Conservation (phyloP, 2,888 invertebrate species). For the Drosophila mayaguana region DNA sequence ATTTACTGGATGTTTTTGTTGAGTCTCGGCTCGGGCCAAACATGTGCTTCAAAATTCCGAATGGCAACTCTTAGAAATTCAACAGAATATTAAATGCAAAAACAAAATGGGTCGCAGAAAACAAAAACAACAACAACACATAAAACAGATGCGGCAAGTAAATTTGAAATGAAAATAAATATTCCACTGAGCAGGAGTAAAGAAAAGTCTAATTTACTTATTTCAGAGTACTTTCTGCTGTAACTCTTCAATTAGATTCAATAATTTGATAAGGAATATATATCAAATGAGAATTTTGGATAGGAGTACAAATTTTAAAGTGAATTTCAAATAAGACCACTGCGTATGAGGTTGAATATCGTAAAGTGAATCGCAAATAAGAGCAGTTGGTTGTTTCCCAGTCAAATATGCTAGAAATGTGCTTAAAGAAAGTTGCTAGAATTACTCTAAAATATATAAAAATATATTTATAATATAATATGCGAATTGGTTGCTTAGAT, state of each 20-base stretch:
- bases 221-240: not conserved
- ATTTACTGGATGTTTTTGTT: slow-evolving; percentile 44
- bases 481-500: too few relatives aligned
- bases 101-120: slow-evolving; percentile 12
- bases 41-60: slow-evolving; percentile 46
- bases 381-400: too few relatives aligned
- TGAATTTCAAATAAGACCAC: not conserved
- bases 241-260: not conserved
- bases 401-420: too few relatives aligned
- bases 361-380: not conserved
- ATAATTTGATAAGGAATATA: not conserved
- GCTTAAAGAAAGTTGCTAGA: too few relatives aligned
- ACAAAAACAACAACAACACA: slow-evolving; percentile 9
- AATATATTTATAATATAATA: too few relatives aligned
- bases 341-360: not conserved
- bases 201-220: slow-evolving; percentile 6
- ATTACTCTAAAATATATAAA: too few relatives aligned
- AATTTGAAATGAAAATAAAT: not conserved
- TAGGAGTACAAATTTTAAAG: not conserved
- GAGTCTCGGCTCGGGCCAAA: slow-evolving; percentile 19
- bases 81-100: slow-evolving; percentile 36
- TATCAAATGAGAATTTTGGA: not conserved
- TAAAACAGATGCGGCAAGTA: slow-evolving; percentile 6
- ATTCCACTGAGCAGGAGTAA: not conserved
- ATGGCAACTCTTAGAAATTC: slow-evolving; percentile 33